These are phyloP conservation scores for Alligator sinensis DNA, from an alignment of 2,113 vertebrate genomes.

Conservation along the genomic window DNA sequence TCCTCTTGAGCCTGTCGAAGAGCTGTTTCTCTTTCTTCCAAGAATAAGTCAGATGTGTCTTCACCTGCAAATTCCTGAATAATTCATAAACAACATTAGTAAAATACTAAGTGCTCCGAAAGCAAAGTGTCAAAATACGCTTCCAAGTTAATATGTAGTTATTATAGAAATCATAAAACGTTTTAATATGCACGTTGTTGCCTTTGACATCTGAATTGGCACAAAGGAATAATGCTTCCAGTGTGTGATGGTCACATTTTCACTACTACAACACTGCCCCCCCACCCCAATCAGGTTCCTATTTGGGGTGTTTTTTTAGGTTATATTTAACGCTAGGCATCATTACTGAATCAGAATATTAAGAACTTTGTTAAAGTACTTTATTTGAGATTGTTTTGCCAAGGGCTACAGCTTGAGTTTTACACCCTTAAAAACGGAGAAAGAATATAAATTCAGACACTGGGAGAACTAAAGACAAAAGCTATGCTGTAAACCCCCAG, in stretches of 20 bases:
- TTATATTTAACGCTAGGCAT: fast-evolving
- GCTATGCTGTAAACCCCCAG: too few species aligned
- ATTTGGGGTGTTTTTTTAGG: not conserved
- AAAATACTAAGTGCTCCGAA: not conserved
- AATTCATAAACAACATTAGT: constrained; percentile 23
- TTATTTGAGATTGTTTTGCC: not conserved
- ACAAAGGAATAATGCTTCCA: not conserved
- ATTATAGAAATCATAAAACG: not conserved
- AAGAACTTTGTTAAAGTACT: fast-evolving
- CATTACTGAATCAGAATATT: not conserved
- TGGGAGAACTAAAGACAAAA: not conserved
- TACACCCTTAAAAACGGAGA: too few species aligned
- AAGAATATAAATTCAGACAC: not conserved
- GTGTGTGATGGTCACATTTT: not conserved
- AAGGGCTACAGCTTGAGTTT: not conserved
- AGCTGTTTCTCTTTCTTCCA: constrained; percentile 94
- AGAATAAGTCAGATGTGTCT: constrained; percentile 94
- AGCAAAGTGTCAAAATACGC: not conserved
- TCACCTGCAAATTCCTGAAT: constrained; percentile 94
- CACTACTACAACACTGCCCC: fast-evolving
- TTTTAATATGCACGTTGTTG: not conserved
- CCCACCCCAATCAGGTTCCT: not conserved
- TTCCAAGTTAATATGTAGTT: not conserved
- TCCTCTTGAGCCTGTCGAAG: constrained; percentile 97
- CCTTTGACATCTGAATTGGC: not conserved